A percentile compares a stretch with the other conserved stretches of the same genome.
These are phyloP conservation scores for Dallia pectoralis DNA, from an alignment of 2,797 vertebrate species.

Conservation along the genomic window DNA sequence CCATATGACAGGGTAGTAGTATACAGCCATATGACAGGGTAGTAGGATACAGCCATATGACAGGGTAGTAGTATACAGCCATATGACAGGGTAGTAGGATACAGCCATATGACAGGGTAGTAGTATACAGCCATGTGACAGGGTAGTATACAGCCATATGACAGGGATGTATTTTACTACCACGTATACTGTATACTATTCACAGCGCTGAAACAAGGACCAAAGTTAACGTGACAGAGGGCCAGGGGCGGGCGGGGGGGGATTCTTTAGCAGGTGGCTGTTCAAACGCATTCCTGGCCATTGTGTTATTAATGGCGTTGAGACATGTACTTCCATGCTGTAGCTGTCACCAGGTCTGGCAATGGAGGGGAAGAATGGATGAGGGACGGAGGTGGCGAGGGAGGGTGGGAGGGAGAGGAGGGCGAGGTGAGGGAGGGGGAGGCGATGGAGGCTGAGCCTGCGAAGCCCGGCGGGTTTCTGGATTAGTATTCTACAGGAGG, in stretches of 20 bases:
- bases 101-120: too few relatives aligned
- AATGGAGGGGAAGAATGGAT: conserved; percentile 30
- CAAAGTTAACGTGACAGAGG: conserved; percentile 23
- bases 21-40: too few relatives aligned
- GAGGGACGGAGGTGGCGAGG: neutral
- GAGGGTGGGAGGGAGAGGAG: neutral
- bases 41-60: too few relatives aligned
- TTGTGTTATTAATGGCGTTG: conserved; percentile 55
- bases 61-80: too few relatives aligned
- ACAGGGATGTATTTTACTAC: too few relatives aligned
- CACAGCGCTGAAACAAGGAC: too few relatives aligned
- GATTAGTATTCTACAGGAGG: conserved; percentile 67
- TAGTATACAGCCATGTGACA: too few relatives aligned
- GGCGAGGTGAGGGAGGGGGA: neutral
- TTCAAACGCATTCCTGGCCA: conserved; percentile 38
- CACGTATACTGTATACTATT: too few relatives aligned
- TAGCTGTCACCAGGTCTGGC: conserved; percentile 33
- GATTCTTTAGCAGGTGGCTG: conserved; percentile 40
- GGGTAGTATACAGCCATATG: too few relatives aligned
- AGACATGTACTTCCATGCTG: conserved; percentile 44
- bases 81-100: too few relatives aligned
- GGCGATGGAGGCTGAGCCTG: neutral
- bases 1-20: too few relatives aligned
- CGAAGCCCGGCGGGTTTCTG: conserved; percentile 11
- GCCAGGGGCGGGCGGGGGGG: neutral